Evolutionary conservation across 1,140 invertebrate species (phyloP).

Genomic region (Ceratitis capitata): DNA sequence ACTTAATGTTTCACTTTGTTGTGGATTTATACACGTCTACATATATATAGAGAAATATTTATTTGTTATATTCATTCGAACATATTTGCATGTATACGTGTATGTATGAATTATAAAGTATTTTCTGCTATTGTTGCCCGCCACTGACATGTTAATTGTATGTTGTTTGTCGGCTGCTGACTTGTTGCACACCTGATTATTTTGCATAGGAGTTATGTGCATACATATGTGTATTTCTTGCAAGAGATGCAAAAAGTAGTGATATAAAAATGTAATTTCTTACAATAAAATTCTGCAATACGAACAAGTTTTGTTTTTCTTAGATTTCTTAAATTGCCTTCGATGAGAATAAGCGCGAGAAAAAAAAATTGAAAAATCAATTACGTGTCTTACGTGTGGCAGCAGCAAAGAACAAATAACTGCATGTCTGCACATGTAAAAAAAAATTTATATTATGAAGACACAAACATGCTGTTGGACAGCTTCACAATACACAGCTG

Average conservation of each 20-base stretch:
- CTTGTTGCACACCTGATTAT: slow-evolving; percentile 34
- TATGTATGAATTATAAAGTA: neutral
- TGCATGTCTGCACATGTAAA: too few relatives aligned
- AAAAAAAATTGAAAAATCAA: neutral
- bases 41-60: neutral
- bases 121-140: neutral
- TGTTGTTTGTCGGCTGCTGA: slow-evolving; percentile 27
- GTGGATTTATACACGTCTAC: neutral
- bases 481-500: neutral
- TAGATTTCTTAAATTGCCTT: neutral
- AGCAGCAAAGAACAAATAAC: neutral
- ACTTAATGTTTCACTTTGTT: neutral
- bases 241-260: neutral
- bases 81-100: too few relatives aligned
- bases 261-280: neutral
- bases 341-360: neutral
- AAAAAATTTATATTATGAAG: neutral
- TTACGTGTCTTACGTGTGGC: neutral
- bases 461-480: neutral
- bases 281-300: neutral
- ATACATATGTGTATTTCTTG: neutral
- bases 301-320: too few relatives aligned
- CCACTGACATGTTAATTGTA: slow-evolving; percentile 21
- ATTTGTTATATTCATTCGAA: neutral
- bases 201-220: slow-evolving; percentile 17